phyloP scores from a whole-genome alignment of 1,140 invertebrate species.

The Spodoptera frugiperda region DNA sequence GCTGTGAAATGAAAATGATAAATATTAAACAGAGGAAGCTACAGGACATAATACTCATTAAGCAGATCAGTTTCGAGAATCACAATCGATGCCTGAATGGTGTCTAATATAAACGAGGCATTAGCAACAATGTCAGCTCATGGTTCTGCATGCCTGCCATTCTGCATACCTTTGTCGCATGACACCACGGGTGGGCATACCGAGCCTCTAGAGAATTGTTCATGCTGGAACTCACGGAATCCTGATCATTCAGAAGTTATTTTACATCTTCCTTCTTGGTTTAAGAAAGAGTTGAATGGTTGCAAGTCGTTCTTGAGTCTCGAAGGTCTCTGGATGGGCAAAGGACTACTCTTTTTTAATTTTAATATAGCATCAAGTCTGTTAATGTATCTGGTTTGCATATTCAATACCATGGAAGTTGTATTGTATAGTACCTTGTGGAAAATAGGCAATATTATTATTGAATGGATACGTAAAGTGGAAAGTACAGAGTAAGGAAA shows the following conservation, averaged over 20 bases:
- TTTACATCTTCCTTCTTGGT: too few species aligned
- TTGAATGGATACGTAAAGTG: too few species aligned
- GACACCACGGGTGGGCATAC: conserved; percentile 55
- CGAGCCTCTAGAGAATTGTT: not conserved
- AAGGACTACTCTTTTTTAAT: not conserved
- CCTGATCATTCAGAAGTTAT: not conserved
- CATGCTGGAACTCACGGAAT: not conserved
- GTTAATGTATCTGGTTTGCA: too few species aligned
- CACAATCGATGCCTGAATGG: conserved; percentile 18
- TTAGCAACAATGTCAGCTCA: conserved; percentile 43
- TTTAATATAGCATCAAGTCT: too few species aligned
- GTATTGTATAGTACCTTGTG: too few species aligned
- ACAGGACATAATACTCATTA: not conserved
- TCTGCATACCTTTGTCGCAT: conserved; percentile 56
- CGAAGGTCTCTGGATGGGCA: not conserved
- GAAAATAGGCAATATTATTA: too few species aligned
- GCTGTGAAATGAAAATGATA: too few species aligned
- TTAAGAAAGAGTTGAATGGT: too few species aligned
- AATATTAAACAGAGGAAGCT: not conserved
- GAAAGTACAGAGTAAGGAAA: too few species aligned
- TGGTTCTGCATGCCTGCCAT: conserved; percentile 16
- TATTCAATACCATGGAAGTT: too few species aligned
- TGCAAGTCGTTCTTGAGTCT: not conserved
- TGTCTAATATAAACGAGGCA: conserved; percentile 46
- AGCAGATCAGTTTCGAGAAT: conserved; percentile 18